Evolutionary conservation across 1,140 invertebrate genomes (phyloP).

Genomic region (Achatina immaculata): DNA sequence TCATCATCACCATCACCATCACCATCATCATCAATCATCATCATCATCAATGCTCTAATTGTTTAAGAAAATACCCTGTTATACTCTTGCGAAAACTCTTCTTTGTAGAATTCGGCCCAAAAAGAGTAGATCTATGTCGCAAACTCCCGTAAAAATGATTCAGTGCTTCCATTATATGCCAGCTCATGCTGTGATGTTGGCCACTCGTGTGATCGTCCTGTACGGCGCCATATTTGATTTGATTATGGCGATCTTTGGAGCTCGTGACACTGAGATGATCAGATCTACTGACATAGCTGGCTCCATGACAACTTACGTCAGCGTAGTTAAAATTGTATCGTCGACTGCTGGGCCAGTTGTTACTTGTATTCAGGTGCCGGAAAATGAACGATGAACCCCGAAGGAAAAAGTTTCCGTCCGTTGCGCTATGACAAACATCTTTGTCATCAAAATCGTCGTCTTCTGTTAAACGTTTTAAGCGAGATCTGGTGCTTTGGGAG

Average conservation of each 20-base stretch:
- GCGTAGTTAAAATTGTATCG: background rate
- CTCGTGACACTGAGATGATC: too few species aligned
- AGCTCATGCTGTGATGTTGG: background rate
- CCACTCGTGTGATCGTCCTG: too few species aligned
- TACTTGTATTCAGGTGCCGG: background rate
- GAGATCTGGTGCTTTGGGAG: background rate
- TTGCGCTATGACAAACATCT: background rate
- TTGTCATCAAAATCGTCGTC: background rate
- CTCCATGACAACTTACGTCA: too few species aligned
- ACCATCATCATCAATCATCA: too few species aligned
- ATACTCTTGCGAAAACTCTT: background rate
- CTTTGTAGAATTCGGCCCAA: background rate
- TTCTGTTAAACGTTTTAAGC: background rate
- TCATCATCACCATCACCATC: too few species aligned
- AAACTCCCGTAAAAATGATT: background rate
- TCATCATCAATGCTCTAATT: too few species aligned
- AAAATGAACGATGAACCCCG: background rate
- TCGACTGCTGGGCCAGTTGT: background rate
- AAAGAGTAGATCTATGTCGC: background rate
- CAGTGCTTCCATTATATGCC: background rate
- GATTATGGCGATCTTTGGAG: too few species aligned
- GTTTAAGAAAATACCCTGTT: slow-evolving; percentile 2
- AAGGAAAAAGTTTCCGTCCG: background rate
- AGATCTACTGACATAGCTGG: too few species aligned
- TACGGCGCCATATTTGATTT: too few species aligned